These are phyloP conservation scores for Nyctibius grandis DNA, from an alignment of 2,797 vertebrate species.

Conservation along the genomic window DNA sequence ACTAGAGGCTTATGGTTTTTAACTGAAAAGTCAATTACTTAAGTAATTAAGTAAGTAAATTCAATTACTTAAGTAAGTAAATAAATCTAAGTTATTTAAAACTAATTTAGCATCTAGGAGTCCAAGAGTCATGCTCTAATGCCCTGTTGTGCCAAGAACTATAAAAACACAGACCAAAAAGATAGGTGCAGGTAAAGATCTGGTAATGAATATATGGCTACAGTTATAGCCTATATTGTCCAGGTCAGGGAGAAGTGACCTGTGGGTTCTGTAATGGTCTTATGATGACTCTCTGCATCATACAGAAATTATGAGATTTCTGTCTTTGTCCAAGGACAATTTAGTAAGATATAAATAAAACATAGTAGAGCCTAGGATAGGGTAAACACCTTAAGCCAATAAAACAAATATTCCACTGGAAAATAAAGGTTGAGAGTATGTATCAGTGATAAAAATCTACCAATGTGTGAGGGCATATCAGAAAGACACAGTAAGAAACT, in stretches of 20 bases:
- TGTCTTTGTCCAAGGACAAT: not conserved
- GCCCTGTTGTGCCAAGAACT: not conserved
- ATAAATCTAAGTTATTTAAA: not conserved
- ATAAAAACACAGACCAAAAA: not conserved
- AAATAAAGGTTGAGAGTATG: not conserved
- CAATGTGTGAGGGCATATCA: not conserved
- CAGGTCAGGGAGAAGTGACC: not conserved
- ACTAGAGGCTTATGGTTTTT: not conserved
- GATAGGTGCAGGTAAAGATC: not conserved
- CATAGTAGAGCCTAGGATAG: not conserved
- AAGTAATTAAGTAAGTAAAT: too few species aligned
- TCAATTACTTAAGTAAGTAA: too few species aligned
- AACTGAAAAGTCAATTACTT: not conserved
- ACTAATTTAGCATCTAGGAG: not conserved
- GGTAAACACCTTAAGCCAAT: not conserved
- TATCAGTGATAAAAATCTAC: not conserved
- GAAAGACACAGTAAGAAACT: not conserved
- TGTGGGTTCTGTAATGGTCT: not conserved
- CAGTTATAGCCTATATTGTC: not conserved
- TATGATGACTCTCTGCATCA: not conserved
- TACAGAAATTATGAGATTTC: not conserved
- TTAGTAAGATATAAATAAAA: not conserved
- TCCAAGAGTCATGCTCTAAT: not conserved
- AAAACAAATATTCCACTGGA: not conserved
- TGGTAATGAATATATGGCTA: not conserved